Evolutionary conservation across 2,888 invertebrate genomes (phyloP), one percentile per base, ranked within the genome.

Genomic region (Melolontha melolontha): DNA sequence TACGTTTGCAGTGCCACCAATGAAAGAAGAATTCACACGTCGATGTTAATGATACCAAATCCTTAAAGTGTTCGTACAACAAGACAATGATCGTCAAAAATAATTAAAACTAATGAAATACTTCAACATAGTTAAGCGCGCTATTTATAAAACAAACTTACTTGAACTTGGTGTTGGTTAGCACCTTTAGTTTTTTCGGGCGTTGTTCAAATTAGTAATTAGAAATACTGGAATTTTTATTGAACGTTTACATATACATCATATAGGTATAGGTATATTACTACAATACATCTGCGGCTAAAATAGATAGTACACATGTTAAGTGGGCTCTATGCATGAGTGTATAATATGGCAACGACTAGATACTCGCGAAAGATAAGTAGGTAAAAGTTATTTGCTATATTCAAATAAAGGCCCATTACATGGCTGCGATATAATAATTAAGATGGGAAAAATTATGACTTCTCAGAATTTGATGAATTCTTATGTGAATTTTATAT

Each of bases 91-190:
- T 51, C 52, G 41, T 44, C 29, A 12, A 14, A 42, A 54, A 54
- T 64, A 64, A 64, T 64, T 52, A 44, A 64, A 44, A 27, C 64
- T 54, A 52, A 64, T 64, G 64, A 34, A 62, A 34, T 47, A 62
- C 34, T 47, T 62, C 59, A 62, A 62, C 59, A 62, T 62, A 14
- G 59, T 62, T 62, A 62, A 62, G 47, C 34, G 34, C 47, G 39
- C 59, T 62, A 62, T 62, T 62, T 62, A 47, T 62, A 62, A 47
- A 62, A 49, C 59, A 62, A 62, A 62, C 59, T 59, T 47, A 59
- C 59, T 59, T 62, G 59, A 62, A 62, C 59, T 62, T 62, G 59
- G 59, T 47, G 59, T 11, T 29, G 47, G 39, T 62, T 62, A 62
- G 17, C 59, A 39, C 59, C 59, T 62, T 22, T 62, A 62, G 59